Conservation (phyloP, 2,113 vertebrate genomes). For the Lepisosteus osseus region DNA sequence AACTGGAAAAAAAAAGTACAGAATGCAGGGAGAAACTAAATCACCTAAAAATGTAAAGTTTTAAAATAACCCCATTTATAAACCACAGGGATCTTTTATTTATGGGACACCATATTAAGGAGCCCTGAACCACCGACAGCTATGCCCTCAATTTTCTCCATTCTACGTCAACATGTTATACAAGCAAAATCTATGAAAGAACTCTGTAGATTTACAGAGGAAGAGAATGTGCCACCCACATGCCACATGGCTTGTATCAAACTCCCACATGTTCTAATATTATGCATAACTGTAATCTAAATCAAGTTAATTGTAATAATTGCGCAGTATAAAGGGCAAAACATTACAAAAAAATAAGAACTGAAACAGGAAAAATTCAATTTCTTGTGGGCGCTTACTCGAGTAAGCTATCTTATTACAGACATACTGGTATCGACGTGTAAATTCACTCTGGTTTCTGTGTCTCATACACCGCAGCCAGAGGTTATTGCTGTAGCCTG, state of each 20-base stretch:
- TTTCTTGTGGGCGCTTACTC: too few relatives aligned
- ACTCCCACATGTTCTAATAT: background rate
- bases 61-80: background rate
- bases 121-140: conserved; percentile 7
- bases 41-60: conserved; percentile 7
- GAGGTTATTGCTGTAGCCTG: too few relatives aligned
- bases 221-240: conserved; percentile 59
- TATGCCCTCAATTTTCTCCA: background rate
- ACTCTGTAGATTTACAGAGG: conserved; percentile 32
- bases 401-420: too few relatives aligned
- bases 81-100: conserved; percentile 12
- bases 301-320: conserved; percentile 4
- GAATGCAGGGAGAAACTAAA: background rate
- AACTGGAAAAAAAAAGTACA: conserved; percentile 60
- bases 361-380: too few relatives aligned
- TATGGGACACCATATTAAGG: background rate
- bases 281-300: conserved; percentile 2
- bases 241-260: conserved; percentile 40
- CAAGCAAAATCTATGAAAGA: conserved; percentile 34
- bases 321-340: background rate
- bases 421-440: too few relatives aligned
- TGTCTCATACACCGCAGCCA: too few relatives aligned
- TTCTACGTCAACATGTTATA: conserved; percentile 14
- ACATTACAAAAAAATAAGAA: too few relatives aligned
- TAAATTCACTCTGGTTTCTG: too few relatives aligned